Conservation (phyloP, 2,797 vertebrate genomes). For the Cossypha polioptera region DNA sequence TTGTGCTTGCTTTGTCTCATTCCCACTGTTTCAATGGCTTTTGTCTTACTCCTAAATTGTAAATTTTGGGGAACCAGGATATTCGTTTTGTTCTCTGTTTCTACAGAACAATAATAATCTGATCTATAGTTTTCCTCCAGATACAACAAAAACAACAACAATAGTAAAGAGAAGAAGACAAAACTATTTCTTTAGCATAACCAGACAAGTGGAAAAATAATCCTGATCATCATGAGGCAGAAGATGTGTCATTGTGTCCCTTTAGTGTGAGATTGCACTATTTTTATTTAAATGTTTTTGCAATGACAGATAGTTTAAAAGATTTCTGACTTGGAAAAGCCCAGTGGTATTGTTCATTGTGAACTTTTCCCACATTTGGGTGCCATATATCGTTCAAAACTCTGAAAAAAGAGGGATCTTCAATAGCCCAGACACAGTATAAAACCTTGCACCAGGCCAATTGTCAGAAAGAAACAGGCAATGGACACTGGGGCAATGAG, state of each 20-base stretch:
- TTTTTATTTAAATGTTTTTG: not conserved
- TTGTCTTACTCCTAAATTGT: not conserved
- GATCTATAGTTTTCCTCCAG: not conserved
- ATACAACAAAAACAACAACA: not conserved
- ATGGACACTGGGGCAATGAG: not conserved
- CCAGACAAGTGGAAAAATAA: not conserved
- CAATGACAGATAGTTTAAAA: not conserved
- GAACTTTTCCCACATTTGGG: not conserved
- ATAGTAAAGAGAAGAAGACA: not conserved
- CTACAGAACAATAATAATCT: not conserved
- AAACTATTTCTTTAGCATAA: not conserved
- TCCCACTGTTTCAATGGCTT: not conserved
- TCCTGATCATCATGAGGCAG: not conserved
- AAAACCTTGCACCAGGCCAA: not conserved
- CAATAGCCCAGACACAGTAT: not conserved
- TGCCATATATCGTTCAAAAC: not conserved
- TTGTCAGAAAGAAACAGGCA: not conserved
- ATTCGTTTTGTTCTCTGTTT: not conserved
- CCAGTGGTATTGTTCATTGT: not conserved
- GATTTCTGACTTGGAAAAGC: not conserved
- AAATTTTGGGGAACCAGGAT: not conserved
- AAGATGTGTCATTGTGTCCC: not conserved
- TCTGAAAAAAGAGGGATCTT: not conserved
- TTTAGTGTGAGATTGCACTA: not conserved
- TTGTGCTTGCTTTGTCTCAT: not conserved